Evolutionary conservation across 1,140 invertebrate genomes (phyloP).

Genomic region (Camponotus pennsylvanicus): DNA sequence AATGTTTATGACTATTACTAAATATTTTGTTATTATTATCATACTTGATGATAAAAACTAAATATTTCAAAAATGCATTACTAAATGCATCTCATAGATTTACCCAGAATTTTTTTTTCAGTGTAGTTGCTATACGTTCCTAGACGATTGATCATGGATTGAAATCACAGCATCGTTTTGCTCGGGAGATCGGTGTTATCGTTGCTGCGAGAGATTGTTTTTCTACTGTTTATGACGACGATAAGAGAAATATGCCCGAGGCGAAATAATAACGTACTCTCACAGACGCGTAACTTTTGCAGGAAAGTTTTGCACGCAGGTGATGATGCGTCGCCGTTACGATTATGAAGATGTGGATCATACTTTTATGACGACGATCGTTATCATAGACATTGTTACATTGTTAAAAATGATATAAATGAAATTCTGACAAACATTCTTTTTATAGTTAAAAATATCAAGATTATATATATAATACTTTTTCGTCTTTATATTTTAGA

Average conservation of each 20-base stretch:
- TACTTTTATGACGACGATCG: slow-evolving; percentile 41
- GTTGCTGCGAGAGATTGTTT: slow-evolving; percentile 20
- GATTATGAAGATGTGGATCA: slow-evolving; percentile 12
- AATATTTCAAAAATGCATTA: too few species aligned
- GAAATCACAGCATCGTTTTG: slow-evolving; percentile 6
- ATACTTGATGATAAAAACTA: too few species aligned
- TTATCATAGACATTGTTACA: slow-evolving; percentile 37
- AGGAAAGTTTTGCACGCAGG: slow-evolving; percentile 15
- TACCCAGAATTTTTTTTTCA: too few species aligned
- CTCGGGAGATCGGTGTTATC: slow-evolving; percentile 15
- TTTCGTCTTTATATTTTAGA: background rate
- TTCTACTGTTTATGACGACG: background rate
- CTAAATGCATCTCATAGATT: too few species aligned
- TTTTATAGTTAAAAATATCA: background rate
- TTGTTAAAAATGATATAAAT: slow-evolving; percentile 29
- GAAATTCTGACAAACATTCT: slow-evolving; percentile 1
- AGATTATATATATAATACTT: background rate
- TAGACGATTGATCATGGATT: background rate
- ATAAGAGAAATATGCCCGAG: slow-evolving; percentile 2
- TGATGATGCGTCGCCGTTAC: slow-evolving; percentile 50
- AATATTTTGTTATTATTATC: too few species aligned
- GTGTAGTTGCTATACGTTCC: background rate
- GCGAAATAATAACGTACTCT: slow-evolving; percentile 57
- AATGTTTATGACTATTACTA: too few species aligned
- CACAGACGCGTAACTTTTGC: slow-evolving; percentile 37